Conservation (phyloP, 2,113 vertebrate genomes). For the Grammomys dolichurus region DNA sequence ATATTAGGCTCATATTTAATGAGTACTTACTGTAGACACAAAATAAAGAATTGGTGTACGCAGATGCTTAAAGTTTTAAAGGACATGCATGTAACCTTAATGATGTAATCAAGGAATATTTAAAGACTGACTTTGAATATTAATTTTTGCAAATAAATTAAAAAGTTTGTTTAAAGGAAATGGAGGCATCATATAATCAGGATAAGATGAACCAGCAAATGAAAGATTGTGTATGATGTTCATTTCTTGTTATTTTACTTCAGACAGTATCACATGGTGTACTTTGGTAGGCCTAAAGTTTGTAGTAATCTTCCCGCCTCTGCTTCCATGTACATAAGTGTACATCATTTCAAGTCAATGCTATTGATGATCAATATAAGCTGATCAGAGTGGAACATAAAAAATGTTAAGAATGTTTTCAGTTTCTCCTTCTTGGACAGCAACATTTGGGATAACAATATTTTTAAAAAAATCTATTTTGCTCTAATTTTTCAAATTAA, state of each 20-base stretch:
- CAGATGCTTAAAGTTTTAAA: constrained; percentile 42
- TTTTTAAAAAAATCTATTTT: background rate
- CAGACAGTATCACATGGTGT: background rate
- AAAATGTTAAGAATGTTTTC: background rate
- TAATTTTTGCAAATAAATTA: background rate
- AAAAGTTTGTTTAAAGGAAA: constrained; percentile 8
- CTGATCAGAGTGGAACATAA: background rate
- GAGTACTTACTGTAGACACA: constrained; percentile 41
- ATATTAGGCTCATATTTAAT: constrained; percentile 1
- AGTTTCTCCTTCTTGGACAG: background rate
- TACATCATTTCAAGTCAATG: background rate
- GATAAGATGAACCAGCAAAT: background rate
- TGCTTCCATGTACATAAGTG: background rate
- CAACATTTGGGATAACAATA: background rate
- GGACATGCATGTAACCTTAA: background rate
- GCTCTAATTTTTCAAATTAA: constrained; percentile 50
- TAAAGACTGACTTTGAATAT: constrained; percentile 21
- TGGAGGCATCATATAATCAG: background rate
- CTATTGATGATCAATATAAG: background rate
- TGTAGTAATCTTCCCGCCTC: background rate
- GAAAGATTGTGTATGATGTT: background rate
- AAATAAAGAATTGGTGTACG: background rate
- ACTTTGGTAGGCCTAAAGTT: background rate
- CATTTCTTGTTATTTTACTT: background rate
- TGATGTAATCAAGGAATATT: background rate